Evolutionary conservation across 2,888 invertebrate species (phyloP).

Genomic region (Exocentrus adspersus): DNA sequence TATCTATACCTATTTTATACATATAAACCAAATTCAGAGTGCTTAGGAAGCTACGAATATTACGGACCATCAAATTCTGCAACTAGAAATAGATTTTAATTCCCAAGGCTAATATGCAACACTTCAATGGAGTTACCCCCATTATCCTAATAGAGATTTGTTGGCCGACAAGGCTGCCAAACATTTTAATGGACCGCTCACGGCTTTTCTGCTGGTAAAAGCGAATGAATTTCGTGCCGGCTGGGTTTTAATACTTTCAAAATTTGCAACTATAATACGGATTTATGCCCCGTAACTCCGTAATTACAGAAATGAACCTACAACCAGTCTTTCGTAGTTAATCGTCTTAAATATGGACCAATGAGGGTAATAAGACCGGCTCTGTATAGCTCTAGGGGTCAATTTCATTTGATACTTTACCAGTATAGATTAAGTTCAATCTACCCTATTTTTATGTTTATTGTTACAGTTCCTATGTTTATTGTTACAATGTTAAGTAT

Average conservation of each 20-base stretch:
- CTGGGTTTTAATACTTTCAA: slow-evolving; percentile 16
- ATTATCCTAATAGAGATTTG: slow-evolving; percentile 20
- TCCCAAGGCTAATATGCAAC: not conserved
- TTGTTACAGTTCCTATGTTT: too few species aligned
- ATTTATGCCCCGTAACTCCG: slow-evolving; percentile 38
- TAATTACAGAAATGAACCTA: slow-evolving; percentile 29
- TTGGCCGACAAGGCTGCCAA: not conserved
- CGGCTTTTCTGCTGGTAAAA: not conserved
- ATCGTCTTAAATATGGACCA: slow-evolving; percentile 22
- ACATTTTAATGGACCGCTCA: slow-evolving; percentile 11
- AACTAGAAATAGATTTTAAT: slow-evolving; percentile 4
- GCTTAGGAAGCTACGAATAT: too few species aligned
- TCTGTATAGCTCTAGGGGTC: too few species aligned
- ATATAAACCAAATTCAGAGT: too few species aligned
- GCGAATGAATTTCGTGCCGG: not conserved
- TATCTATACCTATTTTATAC: too few species aligned
- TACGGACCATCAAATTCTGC: not conserved
- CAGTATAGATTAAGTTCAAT: too few species aligned
- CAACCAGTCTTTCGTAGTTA: slow-evolving; percentile 29
- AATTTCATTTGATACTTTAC: too few species aligned
- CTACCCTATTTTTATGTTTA: too few species aligned
- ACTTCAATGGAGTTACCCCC: slow-evolving; percentile 3
- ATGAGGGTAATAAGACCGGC: not conserved
- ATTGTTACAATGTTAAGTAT: too few species aligned
- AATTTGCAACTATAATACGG: slow-evolving; percentile 40